A percentile compares a stretch with the other conserved stretches of the same genome.
Conservation (phyloP, 2,113 vertebrate genomes). For the Penelope pileata region DNA sequence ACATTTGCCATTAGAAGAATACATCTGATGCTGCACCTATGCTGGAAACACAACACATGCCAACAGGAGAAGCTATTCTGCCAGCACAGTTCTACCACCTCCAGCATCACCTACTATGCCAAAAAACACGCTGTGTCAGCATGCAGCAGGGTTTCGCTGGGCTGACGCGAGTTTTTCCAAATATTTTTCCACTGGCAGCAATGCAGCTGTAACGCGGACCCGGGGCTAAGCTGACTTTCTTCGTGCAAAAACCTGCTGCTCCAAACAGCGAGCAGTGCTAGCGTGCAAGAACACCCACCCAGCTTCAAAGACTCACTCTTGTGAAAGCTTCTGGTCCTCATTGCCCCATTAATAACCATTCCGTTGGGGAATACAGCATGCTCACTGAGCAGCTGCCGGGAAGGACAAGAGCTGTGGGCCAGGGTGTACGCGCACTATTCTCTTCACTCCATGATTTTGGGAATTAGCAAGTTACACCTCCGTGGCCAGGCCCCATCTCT, state of each 20-base stretch:
- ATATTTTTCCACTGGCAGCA: not conserved
- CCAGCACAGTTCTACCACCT: not conserved
- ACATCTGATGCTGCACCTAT: not conserved
- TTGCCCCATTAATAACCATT: not conserved
- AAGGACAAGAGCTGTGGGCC: not conserved
- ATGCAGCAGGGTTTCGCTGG: not conserved
- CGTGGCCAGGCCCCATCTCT: not conserved
- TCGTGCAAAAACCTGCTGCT: not conserved
- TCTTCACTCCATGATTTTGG: not conserved
- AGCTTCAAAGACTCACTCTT: not conserved
- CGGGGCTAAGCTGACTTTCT: not conserved
- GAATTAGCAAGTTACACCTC: not conserved
- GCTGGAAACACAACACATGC: not conserved
- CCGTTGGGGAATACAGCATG: not conserved
- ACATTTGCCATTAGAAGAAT: not conserved
- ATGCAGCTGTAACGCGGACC: not conserved
- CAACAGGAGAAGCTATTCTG: not conserved
- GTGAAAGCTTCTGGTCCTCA: not conserved
- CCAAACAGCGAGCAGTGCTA: not conserved
- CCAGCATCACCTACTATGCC: not conserved
- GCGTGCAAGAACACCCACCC: not conserved
- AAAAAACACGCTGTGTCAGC: constrained; percentile 7
- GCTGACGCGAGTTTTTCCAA: not conserved
- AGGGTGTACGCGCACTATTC: not conserved
- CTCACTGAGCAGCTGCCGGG: not conserved